Evolutionary conservation across 2,113 vertebrate genomes (phyloP).

Genomic region (Geothlypis trichas): DNA sequence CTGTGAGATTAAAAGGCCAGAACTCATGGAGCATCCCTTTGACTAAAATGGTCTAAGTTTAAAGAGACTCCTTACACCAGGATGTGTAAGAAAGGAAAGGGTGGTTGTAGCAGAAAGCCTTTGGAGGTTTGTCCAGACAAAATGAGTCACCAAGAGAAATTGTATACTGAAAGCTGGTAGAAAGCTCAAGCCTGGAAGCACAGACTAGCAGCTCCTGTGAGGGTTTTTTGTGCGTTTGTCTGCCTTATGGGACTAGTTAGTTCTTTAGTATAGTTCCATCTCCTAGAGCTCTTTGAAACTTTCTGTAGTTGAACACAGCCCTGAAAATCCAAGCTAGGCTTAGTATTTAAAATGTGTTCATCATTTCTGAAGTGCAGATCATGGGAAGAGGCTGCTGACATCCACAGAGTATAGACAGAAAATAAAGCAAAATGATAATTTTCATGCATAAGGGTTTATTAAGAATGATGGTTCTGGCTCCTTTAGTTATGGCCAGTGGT

Average conservation of each 20-base stretch:
- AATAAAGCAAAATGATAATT: neutral
- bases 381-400: neutral
- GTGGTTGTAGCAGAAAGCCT: neutral
- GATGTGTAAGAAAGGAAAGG: neutral
- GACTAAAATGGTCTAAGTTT: neutral
- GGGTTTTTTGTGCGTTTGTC: neutral
- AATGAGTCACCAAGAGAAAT: neutral
- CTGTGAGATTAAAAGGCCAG: neutral
- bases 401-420: neutral
- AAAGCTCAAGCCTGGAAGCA: conserved; percentile 12
- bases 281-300: conserved; percentile 23
- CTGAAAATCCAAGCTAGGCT: neutral
- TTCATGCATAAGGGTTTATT: neutral
- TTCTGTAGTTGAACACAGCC: neutral
- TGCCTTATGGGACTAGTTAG: neutral
- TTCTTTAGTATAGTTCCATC: neutral
- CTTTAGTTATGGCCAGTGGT: neutral
- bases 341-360: neutral
- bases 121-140: neutral
- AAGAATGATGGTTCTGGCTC: neutral
- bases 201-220: neutral
- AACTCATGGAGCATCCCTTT: neutral
- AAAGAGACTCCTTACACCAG: neutral
- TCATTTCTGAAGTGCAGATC: neutral
- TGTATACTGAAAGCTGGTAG: neutral